These are phyloP conservation scores for Prolemur simus DNA, from an alignment of 2,113 vertebrate species.

Conservation along the genomic window DNA sequence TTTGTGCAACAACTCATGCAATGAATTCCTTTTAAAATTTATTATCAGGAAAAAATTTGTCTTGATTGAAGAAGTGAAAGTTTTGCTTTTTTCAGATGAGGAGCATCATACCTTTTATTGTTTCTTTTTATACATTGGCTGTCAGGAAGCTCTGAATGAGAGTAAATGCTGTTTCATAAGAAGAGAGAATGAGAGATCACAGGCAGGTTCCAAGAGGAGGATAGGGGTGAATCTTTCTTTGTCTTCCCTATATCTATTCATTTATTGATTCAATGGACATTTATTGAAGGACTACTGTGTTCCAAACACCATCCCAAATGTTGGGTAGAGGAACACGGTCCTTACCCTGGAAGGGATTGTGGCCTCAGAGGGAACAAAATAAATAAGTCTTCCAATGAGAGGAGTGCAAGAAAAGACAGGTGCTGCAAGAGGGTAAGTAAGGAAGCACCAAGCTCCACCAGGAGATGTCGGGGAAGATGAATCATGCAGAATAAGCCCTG, in stretches of 20 bases:
- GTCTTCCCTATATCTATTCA: neutral
- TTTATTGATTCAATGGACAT: neutral
- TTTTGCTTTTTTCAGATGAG: neutral
- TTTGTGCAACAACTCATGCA: neutral
- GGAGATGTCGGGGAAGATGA: neutral
- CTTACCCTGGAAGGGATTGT: neutral
- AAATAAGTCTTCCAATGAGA: neutral
- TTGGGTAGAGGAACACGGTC: neutral
- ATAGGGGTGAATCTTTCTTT: neutral
- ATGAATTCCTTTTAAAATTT: constrained; percentile 53
- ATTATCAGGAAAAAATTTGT: constrained; percentile 43
- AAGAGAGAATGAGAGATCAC: neutral
- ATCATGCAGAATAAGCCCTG: neutral
- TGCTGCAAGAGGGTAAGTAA: neutral
- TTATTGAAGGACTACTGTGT: neutral
- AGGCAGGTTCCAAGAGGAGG: neutral
- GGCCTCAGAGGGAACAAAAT: neutral
- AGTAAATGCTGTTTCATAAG: neutral
- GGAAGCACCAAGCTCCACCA: neutral
- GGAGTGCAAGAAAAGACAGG: neutral
- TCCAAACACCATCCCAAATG: neutral
- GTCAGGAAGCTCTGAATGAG: neutral
- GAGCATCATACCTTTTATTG: neutral
- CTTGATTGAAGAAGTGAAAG: constrained; percentile 29
- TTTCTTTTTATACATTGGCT: constrained; percentile 33